These are phyloP conservation scores for Platyrinchus mystaceus DNA, from an alignment of 2,797 vertebrate species.

Conservation along the genomic window DNA sequence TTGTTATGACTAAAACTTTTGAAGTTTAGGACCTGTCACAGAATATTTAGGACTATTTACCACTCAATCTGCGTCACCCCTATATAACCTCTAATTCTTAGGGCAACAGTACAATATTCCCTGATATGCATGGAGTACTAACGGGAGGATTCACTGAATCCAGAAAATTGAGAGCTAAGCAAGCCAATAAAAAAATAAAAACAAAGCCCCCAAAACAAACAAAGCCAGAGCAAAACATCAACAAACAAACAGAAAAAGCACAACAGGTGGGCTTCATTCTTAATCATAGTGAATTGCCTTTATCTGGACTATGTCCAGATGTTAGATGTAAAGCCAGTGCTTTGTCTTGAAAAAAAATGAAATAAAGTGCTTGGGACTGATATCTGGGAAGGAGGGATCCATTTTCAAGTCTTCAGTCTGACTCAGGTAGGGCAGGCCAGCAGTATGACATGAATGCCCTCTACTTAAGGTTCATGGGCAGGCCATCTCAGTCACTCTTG, in stretches of 20 bases:
- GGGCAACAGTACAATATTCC: background rate
- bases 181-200: background rate
- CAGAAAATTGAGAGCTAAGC: background rate
- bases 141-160: background rate
- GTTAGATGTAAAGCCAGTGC: background rate
- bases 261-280: background rate
- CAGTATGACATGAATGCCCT: background rate
- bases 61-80: background rate
- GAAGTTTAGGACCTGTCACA: background rate
- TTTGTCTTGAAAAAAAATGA: background rate
- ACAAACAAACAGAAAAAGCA: background rate
- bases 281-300: background rate
- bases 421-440: background rate
- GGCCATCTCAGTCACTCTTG: background rate
- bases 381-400: background rate
- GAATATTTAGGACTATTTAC: background rate
- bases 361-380: background rate
- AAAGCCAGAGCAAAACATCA: too few species aligned
- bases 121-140: background rate
- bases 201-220: too few species aligned
- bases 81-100: background rate
- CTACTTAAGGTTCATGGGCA: background rate
- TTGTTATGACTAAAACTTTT: background rate
- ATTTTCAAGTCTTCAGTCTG: background rate
- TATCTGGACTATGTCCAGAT: background rate